Evolutionary conservation across 37 sponge, comb jelly and placozoan species (phyloP).

Genomic region (Haliclona indistincta): DNA sequence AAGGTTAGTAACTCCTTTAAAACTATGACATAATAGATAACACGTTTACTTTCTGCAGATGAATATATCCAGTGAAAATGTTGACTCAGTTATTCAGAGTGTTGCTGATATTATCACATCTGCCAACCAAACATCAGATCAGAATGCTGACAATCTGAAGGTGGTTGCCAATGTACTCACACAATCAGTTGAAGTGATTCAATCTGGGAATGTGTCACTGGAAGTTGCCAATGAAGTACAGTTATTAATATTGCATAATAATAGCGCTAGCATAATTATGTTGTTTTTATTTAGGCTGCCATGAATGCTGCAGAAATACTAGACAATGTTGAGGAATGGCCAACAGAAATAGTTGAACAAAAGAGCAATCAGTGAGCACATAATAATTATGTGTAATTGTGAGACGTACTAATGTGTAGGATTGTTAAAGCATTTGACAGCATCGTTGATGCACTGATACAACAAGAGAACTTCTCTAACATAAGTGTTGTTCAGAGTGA

Average conservation of each 20-base stretch:
- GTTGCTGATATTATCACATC: background rate
- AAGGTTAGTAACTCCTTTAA: no score
- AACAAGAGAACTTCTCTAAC: slow-evolving; percentile 16
- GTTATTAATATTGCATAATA: background rate
- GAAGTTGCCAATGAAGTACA: background rate
- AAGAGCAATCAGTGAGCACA: slow-evolving; percentile 21
- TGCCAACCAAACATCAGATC: background rate
- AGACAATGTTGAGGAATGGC: slow-evolving; percentile 44
- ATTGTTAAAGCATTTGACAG: slow-evolving; percentile 50
- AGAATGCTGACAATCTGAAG: background rate
- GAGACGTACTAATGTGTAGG: background rate
- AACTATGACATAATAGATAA: background rate
- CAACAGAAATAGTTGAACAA: slow-evolving; percentile 16
- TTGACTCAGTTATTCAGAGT: background rate
- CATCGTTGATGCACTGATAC: slow-evolving; percentile 26
- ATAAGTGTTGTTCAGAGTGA: slow-evolving; percentile 5
- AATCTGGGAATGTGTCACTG: background rate
- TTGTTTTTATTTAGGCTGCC: slow-evolving; percentile 7
- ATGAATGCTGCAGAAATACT: slow-evolving; percentile 15
- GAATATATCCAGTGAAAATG: background rate
- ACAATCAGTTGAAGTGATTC: background rate
- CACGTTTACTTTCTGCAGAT: background rate
- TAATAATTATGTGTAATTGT: background rate
- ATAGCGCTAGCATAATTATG: background rate
- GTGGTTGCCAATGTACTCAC: background rate